Percentiles rank a stretch among this genome's conserved stretches.
Conservation (phyloP, 1,140 invertebrate genomes). For the Bursaphelenchus mucronatus region DNA sequence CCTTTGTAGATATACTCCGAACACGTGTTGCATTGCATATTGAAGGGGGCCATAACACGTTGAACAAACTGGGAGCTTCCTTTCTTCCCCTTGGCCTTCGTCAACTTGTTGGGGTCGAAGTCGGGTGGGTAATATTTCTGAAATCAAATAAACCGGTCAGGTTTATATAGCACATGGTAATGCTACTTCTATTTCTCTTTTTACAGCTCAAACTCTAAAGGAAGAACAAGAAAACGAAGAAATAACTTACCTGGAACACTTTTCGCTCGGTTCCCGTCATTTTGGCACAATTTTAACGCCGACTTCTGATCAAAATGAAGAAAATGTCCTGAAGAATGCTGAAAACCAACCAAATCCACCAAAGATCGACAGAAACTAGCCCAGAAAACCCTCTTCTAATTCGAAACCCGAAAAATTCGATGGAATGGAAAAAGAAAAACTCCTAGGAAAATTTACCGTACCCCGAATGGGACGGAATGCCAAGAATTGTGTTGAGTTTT, state of each 20-base stretch:
- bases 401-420: too few species aligned
- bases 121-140: slow-evolving; percentile 99
- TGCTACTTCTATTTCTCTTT: too few species aligned
- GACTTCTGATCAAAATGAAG: too few species aligned
- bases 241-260: slow-evolving; percentile 58
- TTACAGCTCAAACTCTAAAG: slow-evolving; percentile 2
- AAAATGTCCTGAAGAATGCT: too few species aligned
- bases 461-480: too few species aligned
- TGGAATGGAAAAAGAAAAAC: too few species aligned
- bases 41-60: slow-evolving; percentile 65
- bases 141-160: slow-evolving; percentile 38
- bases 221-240: slow-evolving; percentile 3
- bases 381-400: too few species aligned
- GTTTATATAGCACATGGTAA: slow-evolving; percentile 5
- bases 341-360: too few species aligned
- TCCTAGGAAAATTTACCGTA: too few species aligned
- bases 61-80: slow-evolving; percentile 81
- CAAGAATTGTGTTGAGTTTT: too few species aligned
- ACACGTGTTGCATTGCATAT: slow-evolving; percentile 79
- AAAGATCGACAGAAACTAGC: too few species aligned
- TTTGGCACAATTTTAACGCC: slow-evolving; percentile 9
- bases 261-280: slow-evolving; percentile 61
- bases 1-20: slow-evolving; percentile 99
- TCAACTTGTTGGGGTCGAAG: slow-evolving; percentile 98
- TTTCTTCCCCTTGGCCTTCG: slow-evolving; percentile 90